These are phyloP conservation scores for Phyllostomus hastatus DNA, from an alignment of 2,113 vertebrate genomes.

Conservation along the genomic window DNA sequence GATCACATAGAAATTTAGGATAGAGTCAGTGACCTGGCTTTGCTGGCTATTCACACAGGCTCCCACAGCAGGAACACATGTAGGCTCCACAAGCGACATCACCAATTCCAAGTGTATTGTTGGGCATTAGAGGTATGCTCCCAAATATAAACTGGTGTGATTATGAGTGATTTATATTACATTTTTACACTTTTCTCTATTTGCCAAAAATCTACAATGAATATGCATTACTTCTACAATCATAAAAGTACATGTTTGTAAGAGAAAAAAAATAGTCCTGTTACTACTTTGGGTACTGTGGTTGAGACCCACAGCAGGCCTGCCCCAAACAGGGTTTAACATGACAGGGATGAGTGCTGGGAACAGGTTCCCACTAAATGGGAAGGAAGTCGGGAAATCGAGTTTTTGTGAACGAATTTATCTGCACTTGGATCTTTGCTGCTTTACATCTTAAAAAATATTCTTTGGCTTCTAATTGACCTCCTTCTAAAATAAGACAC, in stretches of 20 bases:
- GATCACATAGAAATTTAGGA: background rate
- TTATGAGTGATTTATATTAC: background rate
- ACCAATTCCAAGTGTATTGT: background rate
- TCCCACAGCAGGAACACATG: accelerated
- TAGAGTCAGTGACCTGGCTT: background rate
- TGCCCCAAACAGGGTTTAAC: background rate
- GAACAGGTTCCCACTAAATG: background rate
- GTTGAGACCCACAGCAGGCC: background rate
- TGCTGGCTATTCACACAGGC: background rate
- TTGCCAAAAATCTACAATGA: background rate
- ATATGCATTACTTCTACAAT: background rate
- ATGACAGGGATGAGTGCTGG: accelerated
- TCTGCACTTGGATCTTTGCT: background rate
- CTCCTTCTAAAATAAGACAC: background rate
- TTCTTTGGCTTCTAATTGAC: background rate
- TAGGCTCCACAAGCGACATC: background rate
- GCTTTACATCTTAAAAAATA: background rate
- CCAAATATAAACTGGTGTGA: background rate
- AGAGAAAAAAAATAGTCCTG: background rate
- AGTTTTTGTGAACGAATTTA: background rate
- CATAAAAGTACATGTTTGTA: background rate
- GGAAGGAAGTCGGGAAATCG: background rate
- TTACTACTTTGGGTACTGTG: background rate
- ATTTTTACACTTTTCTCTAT: background rate
- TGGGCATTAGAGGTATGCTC: background rate